phyloP scores from a whole-genome alignment of 2,888 invertebrate genomes.

The Limnephilus rhombicus region DNA sequence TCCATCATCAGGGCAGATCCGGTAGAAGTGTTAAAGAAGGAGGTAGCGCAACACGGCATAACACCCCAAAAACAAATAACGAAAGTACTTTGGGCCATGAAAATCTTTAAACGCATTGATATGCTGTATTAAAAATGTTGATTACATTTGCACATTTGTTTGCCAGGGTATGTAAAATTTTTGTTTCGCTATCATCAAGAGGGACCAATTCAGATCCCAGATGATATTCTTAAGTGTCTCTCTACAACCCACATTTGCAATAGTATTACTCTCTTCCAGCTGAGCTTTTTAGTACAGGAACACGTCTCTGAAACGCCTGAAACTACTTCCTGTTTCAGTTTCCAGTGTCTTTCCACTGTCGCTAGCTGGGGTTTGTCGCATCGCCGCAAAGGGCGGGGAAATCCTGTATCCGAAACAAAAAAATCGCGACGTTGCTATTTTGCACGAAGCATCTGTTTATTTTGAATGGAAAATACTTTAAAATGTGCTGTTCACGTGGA shows the following conservation, averaged over 20 bases:
- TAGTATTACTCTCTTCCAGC: background rate
- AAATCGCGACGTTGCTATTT: conserved; percentile 9
- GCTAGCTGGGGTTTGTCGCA: background rate
- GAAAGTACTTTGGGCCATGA: no score
- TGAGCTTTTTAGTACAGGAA: background rate
- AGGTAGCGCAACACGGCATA: no score
- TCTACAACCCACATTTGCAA: background rate
- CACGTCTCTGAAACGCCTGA: background rate
- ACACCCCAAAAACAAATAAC: no score
- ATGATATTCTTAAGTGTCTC: no score
- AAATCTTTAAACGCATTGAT: no score
- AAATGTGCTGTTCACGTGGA: background rate
- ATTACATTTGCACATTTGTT: no score
- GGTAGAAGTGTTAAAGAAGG: no score
- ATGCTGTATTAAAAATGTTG: no score
- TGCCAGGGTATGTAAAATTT: no score
- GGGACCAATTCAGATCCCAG: no score
- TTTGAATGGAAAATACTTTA: background rate
- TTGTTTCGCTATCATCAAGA: no score
- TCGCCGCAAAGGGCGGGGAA: conserved; percentile 33
- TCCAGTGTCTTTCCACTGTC: conserved; percentile 53
- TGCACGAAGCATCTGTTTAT: background rate
- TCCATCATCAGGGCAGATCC: no score
- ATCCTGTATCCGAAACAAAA: conserved; percentile 25
- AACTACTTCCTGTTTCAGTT: conserved; percentile 50